These are phyloP conservation scores for Ursus arctos DNA, from an alignment of 2,113 vertebrate genomes.

Conservation along the genomic window DNA sequence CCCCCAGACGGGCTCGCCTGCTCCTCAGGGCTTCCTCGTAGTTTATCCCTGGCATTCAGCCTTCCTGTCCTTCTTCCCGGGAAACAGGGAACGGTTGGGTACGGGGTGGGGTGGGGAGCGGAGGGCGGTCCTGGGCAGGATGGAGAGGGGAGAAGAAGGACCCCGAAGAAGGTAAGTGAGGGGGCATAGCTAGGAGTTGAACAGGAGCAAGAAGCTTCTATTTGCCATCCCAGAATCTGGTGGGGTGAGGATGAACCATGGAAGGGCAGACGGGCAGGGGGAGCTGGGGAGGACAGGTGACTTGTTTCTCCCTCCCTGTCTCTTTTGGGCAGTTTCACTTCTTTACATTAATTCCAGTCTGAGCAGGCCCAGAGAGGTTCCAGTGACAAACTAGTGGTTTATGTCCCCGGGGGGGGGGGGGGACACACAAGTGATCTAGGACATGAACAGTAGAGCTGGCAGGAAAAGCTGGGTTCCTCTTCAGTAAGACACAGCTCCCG, in stretches of 20 bases:
- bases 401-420: slow-evolving; percentile 32
- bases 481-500: slow-evolving; percentile 93
- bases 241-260: background rate
- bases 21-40: background rate
- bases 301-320: slow-evolving; percentile 19
- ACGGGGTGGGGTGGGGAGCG: background rate
- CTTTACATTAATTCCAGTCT: slow-evolving; percentile 79
- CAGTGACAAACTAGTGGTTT: slow-evolving; percentile 80
- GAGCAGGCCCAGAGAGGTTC: slow-evolving; percentile 80
- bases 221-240: background rate
- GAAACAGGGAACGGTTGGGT: background rate
- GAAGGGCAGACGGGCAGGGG: background rate
- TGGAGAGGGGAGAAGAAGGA: background rate
- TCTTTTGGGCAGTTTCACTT: slow-evolving; percentile 47
- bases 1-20: background rate
- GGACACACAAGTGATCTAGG: slow-evolving; percentile 33
- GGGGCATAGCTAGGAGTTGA: background rate
- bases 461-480: background rate
- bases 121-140: background rate
- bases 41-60: background rate
- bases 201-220: slow-evolving; percentile 48
- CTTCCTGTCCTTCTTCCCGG: slow-evolving; percentile 2
- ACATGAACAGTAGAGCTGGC: background rate
- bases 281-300: background rate
- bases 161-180: background rate